Evolutionary conservation across 2,888 invertebrate species (phyloP).

Genomic region (Gari tellinella): DNA sequence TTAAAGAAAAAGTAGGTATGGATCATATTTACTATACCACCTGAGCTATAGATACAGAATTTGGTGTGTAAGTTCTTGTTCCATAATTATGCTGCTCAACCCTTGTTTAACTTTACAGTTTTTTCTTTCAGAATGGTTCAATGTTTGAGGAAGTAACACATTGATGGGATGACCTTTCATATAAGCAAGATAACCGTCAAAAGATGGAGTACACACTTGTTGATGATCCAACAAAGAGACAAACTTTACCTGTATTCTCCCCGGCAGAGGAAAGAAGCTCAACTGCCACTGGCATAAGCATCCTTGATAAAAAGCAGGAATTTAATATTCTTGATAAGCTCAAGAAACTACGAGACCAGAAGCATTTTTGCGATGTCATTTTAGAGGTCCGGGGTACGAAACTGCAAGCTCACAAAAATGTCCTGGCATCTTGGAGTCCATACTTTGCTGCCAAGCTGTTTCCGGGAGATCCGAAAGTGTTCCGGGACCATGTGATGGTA

Average conservation of each 20-base stretch:
- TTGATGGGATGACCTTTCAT: background rate
- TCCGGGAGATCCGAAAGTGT: constrained; percentile 47
- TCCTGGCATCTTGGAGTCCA: constrained; percentile 88
- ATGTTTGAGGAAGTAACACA: too few relatives aligned
- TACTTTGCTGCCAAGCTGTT: constrained; percentile 86
- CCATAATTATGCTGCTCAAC: too few relatives aligned
- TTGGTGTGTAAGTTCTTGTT: too few relatives aligned
- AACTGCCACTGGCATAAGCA: background rate
- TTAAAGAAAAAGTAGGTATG: too few relatives aligned
- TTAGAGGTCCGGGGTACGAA: constrained; percentile 87
- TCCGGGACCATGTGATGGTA: constrained; percentile 63
- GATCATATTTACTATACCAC: too few relatives aligned
- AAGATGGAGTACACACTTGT: too few relatives aligned
- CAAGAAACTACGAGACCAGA: constrained; percentile 84
- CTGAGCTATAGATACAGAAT: too few relatives aligned
- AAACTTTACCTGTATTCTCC: too few relatives aligned
- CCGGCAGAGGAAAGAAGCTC: background rate
- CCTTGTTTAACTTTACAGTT: too few relatives aligned
- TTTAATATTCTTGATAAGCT: constrained; percentile 68
- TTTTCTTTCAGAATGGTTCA: too few relatives aligned
- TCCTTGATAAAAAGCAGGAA: constrained; percentile 52
- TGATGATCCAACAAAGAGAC: too few relatives aligned
- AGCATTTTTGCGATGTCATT: constrained; percentile 88
- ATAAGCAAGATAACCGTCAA: background rate
- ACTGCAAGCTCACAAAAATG: constrained; percentile 88